A percentile compares a stretch with the other conserved stretches of the same genome.
Evolutionary conservation across 2,113 vertebrate species (phyloP).

Genomic region (Ciconia stormi): DNA sequence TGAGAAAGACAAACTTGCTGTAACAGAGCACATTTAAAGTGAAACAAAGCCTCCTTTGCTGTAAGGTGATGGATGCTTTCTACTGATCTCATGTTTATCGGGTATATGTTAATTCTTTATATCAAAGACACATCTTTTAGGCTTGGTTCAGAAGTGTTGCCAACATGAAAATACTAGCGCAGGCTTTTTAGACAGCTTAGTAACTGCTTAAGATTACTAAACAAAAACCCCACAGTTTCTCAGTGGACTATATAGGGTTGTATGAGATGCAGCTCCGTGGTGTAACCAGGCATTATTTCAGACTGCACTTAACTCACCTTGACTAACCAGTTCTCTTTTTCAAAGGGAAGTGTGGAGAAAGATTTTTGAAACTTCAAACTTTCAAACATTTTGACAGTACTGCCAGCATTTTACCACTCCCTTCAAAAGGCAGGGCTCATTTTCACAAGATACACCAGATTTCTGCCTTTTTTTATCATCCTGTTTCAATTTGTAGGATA

Average conservation of each 20-base stretch:
- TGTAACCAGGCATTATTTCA: background rate
- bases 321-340: background rate
- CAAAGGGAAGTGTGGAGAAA: background rate
- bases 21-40: background rate
- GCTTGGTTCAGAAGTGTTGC: background rate
- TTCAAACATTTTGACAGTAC: background rate
- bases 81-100: background rate
- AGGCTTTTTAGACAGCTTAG: background rate
- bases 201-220: background rate
- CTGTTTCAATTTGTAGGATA: background rate
- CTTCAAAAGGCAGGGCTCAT: background rate
- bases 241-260: background rate
- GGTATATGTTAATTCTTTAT: background rate
- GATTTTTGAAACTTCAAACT: background rate
- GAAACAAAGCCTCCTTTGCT: constrained; percentile 9
- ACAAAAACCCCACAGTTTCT: background rate
- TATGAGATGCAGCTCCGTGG: background rate
- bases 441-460: background rate
- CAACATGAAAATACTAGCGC: background rate
- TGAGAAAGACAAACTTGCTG: constrained; percentile 34
- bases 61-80: background rate
- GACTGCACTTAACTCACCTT: background rate
- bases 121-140: background rate
- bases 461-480: background rate
- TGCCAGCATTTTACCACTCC: background rate